Percentiles rank a stretch among this genome's conserved stretches.
Conservation (phyloP, 53 echinoderm and acorn worm genomes). For the Actinopyga echinites region DNA sequence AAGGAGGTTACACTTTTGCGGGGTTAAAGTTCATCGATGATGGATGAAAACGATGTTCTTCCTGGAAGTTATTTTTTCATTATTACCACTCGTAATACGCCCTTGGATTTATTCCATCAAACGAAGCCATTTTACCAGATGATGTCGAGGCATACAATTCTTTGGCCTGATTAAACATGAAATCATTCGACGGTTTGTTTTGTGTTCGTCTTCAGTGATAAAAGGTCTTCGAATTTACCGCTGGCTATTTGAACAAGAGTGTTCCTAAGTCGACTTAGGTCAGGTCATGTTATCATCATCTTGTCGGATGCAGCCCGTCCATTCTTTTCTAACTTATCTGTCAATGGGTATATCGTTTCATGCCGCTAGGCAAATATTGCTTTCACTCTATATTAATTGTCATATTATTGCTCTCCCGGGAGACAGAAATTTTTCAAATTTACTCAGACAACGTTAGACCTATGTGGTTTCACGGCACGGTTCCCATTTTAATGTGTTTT, state of each 20-base stretch:
- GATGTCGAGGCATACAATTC: no score
- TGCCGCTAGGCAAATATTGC: conserved; percentile 39
- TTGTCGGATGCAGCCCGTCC: conserved; percentile 17
- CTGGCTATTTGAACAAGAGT: conserved; percentile 34
- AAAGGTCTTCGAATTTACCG: conserved; percentile 9
- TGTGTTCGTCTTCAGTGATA: no score
- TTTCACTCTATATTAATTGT: conserved; percentile 41
- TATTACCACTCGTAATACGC: neutral
- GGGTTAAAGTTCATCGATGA: conserved; percentile 1
- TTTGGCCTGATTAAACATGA: no score
- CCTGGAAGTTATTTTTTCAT: conserved; percentile 22
- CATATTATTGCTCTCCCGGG: conserved; percentile 23
- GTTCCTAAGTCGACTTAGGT: neutral
- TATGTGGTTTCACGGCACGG: conserved; percentile 32
- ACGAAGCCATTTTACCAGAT: no score
- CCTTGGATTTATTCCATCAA: no score
- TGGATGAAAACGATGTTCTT: conserved; percentile 8
- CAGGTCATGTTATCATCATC: conserved; percentile 7
- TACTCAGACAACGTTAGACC: neutral
- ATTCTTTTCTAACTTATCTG: conserved; percentile 9
- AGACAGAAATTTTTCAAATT: conserved; percentile 15
- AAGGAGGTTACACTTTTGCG: neutral
- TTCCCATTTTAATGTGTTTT: conserved; percentile 29
- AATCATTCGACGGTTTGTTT: no score
- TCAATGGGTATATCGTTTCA: conserved; percentile 32